Percentiles rank a stretch among this genome's conserved stretches.
Conservation (phyloP, 2,888 invertebrate species). For the Cephus sareptanus region DNA sequence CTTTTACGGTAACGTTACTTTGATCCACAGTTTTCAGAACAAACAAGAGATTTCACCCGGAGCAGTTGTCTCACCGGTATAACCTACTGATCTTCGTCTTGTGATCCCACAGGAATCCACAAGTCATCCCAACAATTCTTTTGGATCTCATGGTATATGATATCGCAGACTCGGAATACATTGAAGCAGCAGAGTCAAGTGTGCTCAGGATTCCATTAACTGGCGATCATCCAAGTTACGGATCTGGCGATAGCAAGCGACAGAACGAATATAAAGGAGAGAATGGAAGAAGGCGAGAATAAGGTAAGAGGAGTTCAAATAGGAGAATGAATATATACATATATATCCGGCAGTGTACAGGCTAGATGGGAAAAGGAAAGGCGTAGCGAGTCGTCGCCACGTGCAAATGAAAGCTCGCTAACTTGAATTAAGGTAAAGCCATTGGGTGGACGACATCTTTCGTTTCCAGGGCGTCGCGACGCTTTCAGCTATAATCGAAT, state of each 20-base stretch:
- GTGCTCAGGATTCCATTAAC: not conserved
- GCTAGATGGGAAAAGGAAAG: not conserved
- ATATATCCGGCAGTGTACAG: not conserved
- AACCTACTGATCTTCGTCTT: not conserved
- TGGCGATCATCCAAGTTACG: not conserved
- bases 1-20: not conserved
- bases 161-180: no score
- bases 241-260: not conserved
- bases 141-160: not conserved
- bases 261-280: not conserved
- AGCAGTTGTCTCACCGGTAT: not conserved
- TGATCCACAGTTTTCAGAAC: not conserved
- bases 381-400: not conserved
- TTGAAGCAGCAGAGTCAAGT: not conserved
- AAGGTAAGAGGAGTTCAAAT: not conserved
- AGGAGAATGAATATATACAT: not conserved
- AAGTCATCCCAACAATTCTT: not conserved
- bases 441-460: not conserved
- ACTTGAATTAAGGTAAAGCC: slow-evolving; percentile 32
- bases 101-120: not conserved
- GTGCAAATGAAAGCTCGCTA: slow-evolving; percentile 31
- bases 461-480: slow-evolving; percentile 11
- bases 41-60: not conserved
- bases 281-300: not conserved
- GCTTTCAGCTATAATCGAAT: slow-evolving; percentile 30